Base-by-base conservation (phyloP, 2,113 vertebrate genomes). In the Tragelaphus imberbis region DNA sequence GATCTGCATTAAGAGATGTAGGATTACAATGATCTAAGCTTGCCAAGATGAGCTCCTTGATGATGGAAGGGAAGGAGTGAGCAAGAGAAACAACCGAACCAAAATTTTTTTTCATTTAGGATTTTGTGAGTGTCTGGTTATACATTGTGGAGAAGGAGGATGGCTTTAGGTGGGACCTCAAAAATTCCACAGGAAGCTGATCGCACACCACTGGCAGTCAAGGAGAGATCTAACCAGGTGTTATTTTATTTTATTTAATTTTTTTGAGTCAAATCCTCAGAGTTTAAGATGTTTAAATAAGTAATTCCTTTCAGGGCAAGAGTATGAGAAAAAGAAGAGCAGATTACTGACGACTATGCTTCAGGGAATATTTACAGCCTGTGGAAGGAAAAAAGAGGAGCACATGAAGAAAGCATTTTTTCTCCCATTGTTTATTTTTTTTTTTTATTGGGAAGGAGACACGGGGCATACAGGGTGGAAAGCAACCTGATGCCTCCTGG, bases 371-470 rank as follows among this genome's bases (percentile, higher is more conserved):
- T 79, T 81, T 55, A 44, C 6, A 47, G 11, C 14, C 33, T 2
- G 0, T 3, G 51, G 30, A 51, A 82, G 65, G 30, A 51, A 36
- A 36, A 28, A 63, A n/a, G 49, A 10, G 16, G 21, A 9, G 1
- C 1, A 80, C 3, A 1, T 9, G 49, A 56, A 51, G 51, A 56
- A 79, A 40, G 58, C 19, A 53, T 56, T 56, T 56, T 25, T 9
- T 0, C 51, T 3, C n/a, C 7, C 13, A 4, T 91, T 88, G 90
- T 49, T 47, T 47, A n/a, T 47, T 47, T 49, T 49, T 53, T 94
- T 63, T 12, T 90, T 98, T 98, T 97, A 95, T 97, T 98, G n/a
- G 23, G 77, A 49, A 93, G 25, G 30, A 77, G 79, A 84, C n/a
- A 65, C 47, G 6, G 71, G 25, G 59, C 44, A 61, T 23, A 75